Evolutionary conservation across 2,888 invertebrate species (phyloP).

Genomic region (Tetragonisca angustula): DNA sequence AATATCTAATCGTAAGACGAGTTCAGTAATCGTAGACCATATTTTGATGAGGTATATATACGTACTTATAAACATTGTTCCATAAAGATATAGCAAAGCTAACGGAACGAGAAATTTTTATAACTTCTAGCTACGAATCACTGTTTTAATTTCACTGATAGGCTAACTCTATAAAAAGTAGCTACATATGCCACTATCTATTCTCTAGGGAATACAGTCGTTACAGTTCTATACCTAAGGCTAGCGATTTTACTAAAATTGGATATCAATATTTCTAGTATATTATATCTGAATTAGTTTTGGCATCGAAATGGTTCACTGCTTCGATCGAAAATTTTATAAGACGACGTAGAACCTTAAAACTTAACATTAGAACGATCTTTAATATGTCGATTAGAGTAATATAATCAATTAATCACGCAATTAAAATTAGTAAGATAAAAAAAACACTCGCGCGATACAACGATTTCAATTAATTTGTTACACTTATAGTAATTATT

Average conservation of each 20-base stretch:
- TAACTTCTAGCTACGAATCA: background rate
- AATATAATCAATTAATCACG: too few species aligned
- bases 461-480: too few species aligned
- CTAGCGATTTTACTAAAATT: conserved; percentile 19
- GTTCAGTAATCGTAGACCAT: background rate
- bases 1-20: conserved; percentile 8
- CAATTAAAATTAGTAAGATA: too few species aligned
- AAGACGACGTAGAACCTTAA: background rate
- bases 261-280: conserved; percentile 7
- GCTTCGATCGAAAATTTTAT: background rate
- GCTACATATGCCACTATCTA: conserved; percentile 1
- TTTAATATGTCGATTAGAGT: too few species aligned
- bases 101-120: background rate
- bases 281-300: background rate
- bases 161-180: conserved; percentile 21
- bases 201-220: conserved; percentile 3
- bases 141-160: background rate
- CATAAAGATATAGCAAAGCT: conserved; percentile 14
- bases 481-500: too few species aligned
- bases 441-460: too few species aligned
- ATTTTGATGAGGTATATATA: conserved; percentile 14
- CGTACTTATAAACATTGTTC: background rate
- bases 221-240: conserved; percentile 21
- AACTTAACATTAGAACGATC: background rate
- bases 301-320: conserved; percentile 9